These are phyloP conservation scores for Cybosia mesomella DNA, from an alignment of 2,888 invertebrate species.

Conservation along the genomic window DNA sequence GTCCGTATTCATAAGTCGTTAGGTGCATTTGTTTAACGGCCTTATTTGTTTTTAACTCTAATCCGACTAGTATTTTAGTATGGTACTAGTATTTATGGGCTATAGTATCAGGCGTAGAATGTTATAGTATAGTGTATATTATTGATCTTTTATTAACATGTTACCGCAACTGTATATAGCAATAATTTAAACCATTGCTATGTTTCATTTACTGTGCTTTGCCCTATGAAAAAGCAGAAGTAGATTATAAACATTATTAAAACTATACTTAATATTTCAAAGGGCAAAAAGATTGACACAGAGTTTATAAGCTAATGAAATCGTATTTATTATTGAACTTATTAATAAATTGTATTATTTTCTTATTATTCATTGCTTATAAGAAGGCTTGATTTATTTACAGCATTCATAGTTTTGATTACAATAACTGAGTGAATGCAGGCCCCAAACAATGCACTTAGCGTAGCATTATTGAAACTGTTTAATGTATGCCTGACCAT, in stretches of 20 bases:
- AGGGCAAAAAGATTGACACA: constrained; percentile 33
- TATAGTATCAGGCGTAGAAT: constrained; percentile 31
- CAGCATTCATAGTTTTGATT: constrained; percentile 28
- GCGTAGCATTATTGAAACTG: constrained; percentile 72
- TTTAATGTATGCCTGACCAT: constrained; percentile 78
- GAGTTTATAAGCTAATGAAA: constrained; percentile 26
- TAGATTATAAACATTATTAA: constrained; percentile 21
- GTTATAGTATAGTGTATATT: constrained; percentile 41
- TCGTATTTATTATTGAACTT: constrained; percentile 27
- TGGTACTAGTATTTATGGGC: constrained; percentile 39
- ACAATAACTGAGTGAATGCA: constrained; percentile 32
- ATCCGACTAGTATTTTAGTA: constrained; percentile 37
- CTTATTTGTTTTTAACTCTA: constrained; percentile 51
- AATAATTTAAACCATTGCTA: constrained; percentile 38
- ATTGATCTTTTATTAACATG: constrained; percentile 45
- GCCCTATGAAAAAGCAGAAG: constrained; percentile 46
- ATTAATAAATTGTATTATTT: constrained; percentile 15
- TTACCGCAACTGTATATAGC: constrained; percentile 49
- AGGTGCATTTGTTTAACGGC: constrained; percentile 78
- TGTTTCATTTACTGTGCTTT: constrained; percentile 38
- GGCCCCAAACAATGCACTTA: constrained; percentile 76
- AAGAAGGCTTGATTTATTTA: constrained; percentile 30
- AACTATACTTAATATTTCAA: constrained; percentile 22
- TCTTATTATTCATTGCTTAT: constrained; percentile 17
- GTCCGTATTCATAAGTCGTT: constrained; percentile 74